Conservation (phyloP, 2,113 vertebrate genomes). For the Noctilio leporinus region DNA sequence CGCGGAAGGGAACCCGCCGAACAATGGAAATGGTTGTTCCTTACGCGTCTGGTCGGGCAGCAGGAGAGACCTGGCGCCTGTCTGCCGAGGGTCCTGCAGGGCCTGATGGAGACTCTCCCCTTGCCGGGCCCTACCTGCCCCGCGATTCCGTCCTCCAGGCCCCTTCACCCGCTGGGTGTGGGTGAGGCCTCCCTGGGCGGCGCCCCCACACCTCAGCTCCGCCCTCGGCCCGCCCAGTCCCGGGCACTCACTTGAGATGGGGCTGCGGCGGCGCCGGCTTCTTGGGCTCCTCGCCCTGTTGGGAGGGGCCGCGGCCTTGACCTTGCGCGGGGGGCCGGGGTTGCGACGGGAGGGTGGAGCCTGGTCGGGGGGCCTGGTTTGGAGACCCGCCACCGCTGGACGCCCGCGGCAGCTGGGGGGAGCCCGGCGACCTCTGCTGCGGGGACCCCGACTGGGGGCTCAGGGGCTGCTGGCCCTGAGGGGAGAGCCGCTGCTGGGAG, state of each 20-base stretch:
- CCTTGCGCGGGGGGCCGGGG: slow-evolving; percentile 76
- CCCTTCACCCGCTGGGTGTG: neutral
- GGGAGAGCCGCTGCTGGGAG: slow-evolving; percentile 82
- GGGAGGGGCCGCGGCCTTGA: slow-evolving; percentile 79
- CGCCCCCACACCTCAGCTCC: neutral
- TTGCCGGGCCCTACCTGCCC: neutral
- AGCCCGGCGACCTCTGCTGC: slow-evolving; percentile 90
- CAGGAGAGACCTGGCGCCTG: neutral
- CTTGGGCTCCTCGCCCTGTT: slow-evolving; percentile 80
- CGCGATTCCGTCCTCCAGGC: neutral
- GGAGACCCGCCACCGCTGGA: slow-evolving; percentile 86
- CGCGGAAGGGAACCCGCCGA: neutral
- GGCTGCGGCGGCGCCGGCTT: slow-evolving; percentile 82
- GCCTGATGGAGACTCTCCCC: neutral
- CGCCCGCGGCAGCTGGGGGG: slow-evolving; percentile 91
- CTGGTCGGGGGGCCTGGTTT: slow-evolving; percentile 89
- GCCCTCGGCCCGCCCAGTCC: neutral
- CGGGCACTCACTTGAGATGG: slow-evolving; percentile 89
- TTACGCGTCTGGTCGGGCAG: neutral
- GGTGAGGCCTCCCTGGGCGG: neutral
- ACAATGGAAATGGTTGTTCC: neutral
- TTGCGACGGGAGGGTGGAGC: slow-evolving; percentile 80
- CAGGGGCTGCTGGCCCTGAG: slow-evolving; percentile 83
- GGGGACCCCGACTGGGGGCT: slow-evolving; percentile 83
- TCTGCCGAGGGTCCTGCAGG: accelerated